A percentile compares a stretch with the other conserved stretches of the same genome.
phyloP scores from a whole-genome alignment of 2,797 vertebrate genomes.

The Ambastaia sidthimunki region DNA sequence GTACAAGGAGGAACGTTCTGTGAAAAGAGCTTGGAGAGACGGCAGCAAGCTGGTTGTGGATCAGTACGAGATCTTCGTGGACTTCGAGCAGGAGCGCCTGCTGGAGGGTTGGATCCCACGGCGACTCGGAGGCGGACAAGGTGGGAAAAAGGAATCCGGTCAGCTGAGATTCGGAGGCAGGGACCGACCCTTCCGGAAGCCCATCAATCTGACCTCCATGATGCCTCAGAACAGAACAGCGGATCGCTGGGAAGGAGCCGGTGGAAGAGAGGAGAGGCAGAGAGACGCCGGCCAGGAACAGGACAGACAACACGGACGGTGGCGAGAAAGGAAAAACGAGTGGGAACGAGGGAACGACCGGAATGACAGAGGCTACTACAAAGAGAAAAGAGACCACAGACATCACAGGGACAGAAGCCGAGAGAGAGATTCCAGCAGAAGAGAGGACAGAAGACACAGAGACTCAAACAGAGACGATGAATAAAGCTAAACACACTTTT shows the following conservation, averaged over 20 bases:
- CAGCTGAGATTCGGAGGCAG: conserved; percentile 94
- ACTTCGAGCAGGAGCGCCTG: conserved; percentile 90
- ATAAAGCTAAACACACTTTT: conserved; percentile 16
- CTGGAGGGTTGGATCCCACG: conserved; percentile 93
- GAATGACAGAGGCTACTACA: conserved; percentile 62
- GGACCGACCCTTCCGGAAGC: conserved; percentile 94
- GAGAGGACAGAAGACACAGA: conserved; percentile 42
- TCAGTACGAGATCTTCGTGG: conserved; percentile 92
- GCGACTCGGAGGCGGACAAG: conserved; percentile 90
- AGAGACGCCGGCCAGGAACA: conserved; percentile 67
- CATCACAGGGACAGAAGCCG: conserved; percentile 67
- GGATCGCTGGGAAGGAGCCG: conserved; percentile 67
- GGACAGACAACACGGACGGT: conserved; percentile 73
- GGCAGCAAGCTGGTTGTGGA: conserved; percentile 91
- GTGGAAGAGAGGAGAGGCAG: conserved; percentile 72
- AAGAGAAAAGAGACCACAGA: conserved; percentile 74
- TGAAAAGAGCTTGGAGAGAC: conserved; percentile 87
- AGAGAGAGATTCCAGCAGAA: conserved; percentile 52
- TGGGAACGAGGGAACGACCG: conserved; percentile 70
- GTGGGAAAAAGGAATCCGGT: conserved; percentile 96
- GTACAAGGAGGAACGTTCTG: conserved; percentile 89
- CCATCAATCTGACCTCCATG: conserved; percentile 84
- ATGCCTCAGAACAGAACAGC: conserved; percentile 61
- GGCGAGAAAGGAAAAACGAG: conserved; percentile 79
- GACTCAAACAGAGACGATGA: conserved; percentile 43